These are phyloP conservation scores for Nothura maculosa DNA, from an alignment of 2,797 vertebrate species.

Conservation along the genomic window DNA sequence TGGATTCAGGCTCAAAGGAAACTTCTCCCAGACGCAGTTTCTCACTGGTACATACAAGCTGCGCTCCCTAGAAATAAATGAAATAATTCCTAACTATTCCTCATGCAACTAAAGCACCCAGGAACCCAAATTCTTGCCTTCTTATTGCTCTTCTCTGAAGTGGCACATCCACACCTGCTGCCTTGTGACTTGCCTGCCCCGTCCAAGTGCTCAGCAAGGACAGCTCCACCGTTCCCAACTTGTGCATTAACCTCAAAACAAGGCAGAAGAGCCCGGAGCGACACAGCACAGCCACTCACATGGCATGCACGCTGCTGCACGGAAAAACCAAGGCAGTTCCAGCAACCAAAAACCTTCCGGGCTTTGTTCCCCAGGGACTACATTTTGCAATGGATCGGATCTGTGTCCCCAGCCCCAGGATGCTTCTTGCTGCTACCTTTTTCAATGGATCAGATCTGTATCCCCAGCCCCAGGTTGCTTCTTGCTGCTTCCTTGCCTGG, in stretches of 20 bases:
- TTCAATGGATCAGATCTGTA: rapidly evolving
- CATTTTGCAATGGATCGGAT: too few relatives aligned
- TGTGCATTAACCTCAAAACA: background rate
- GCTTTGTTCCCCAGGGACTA: too few relatives aligned
- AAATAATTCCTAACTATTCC: slow-evolving; percentile 8
- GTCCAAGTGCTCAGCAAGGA: background rate
- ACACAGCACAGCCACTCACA: background rate
- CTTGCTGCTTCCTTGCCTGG: too few relatives aligned
- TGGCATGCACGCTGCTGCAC: background rate
- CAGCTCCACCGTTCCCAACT: background rate
- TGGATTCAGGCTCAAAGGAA: background rate
- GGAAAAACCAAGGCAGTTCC: too few relatives aligned
- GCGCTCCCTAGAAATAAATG: slow-evolving; percentile 28
- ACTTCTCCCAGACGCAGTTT: slow-evolving; percentile 32
- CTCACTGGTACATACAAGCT: slow-evolving; percentile 29
- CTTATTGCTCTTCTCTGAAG: slow-evolving; percentile 21
- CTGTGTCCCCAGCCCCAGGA: rapidly evolving
- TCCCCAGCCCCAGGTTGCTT: too few relatives aligned
- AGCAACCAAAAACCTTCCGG: too few relatives aligned
- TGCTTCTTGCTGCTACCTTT: too few relatives aligned
- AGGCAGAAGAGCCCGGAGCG: background rate
- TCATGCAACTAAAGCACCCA: slow-evolving; percentile 27
- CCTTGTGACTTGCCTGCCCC: background rate
- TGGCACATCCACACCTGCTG: background rate
- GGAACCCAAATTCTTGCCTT: slow-evolving; percentile 33